Percentiles rank a stretch among this genome's conserved stretches.
Evolutionary conservation across 1,140 invertebrate genomes (phyloP).

Genomic region (Elymnias hypermnestra): DNA sequence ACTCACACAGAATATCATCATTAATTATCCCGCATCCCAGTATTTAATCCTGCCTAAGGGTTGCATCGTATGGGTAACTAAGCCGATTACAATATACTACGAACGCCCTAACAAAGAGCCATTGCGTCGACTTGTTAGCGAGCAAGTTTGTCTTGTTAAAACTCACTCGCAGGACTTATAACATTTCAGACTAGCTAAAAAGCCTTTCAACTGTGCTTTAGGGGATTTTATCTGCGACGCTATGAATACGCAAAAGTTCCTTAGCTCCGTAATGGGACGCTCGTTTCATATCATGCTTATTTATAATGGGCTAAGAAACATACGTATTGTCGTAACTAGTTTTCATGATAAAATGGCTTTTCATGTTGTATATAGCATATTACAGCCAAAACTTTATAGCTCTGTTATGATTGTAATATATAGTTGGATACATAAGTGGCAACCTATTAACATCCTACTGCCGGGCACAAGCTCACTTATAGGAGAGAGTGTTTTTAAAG

Average conservation of each 20-base stretch:
- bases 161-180: slow-evolving; percentile 37
- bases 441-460: no score
- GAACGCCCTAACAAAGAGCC: slow-evolving; percentile 30
- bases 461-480: no score
- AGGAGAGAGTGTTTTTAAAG: no score
- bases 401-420: no score
- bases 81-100: slow-evolving; percentile 61
- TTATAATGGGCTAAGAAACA: background rate
- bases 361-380: no score
- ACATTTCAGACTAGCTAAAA: slow-evolving; percentile 28
- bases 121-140: slow-evolving; percentile 45
- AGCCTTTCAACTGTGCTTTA: slow-evolving; percentile 29
- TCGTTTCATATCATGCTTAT: slow-evolving; percentile 6
- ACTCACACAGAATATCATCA: background rate
- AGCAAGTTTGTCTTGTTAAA: slow-evolving; percentile 61
- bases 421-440: no score
- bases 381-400: no score
- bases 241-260: slow-evolving; percentile 16
- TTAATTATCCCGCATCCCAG: slow-evolving; percentile 35
- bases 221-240: slow-evolving; percentile 24
- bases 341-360: no score
- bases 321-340: background rate
- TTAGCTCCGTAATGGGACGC: slow-evolving; percentile 13
- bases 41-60: slow-evolving; percentile 49
- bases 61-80: slow-evolving; percentile 43